A percentile compares a stretch with the other conserved stretches of the same genome.
Conservation (phyloP, 2,888 invertebrate species). For the Dysmachus trigonus region DNA sequence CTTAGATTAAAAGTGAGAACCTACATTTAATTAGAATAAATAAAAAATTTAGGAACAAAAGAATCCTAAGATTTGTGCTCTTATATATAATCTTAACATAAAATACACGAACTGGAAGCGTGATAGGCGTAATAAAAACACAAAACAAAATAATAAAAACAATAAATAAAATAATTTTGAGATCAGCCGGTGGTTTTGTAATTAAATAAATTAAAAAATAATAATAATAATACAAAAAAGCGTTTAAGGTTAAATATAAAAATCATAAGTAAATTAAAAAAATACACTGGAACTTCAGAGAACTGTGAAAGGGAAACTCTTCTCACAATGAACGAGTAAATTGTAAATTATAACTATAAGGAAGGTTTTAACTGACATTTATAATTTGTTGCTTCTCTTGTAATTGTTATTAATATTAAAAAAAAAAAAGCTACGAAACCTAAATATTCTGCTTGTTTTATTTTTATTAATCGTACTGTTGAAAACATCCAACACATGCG, state of each 20-base stretch:
- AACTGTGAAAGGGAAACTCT: constrained; percentile 85
- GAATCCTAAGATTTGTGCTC: neutral
- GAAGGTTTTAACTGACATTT: neutral
- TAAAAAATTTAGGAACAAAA: neutral
- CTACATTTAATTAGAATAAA: neutral
- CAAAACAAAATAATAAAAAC: constrained; percentile 29
- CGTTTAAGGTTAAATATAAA: neutral
- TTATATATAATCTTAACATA: constrained; percentile 34
- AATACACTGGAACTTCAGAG: constrained; percentile 54
- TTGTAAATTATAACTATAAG: neutral
- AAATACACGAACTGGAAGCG: constrained; percentile 43
- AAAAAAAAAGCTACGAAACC: neutral
- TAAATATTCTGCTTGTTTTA: neutral
- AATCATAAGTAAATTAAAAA: neutral
- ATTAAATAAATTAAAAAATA: neutral
- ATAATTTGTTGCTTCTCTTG: neutral
- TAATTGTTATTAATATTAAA: neutral
- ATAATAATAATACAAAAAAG: neutral
- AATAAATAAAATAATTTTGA: constrained; percentile 38
- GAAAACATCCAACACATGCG: constrained; percentile 65
- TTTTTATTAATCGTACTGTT: neutral
- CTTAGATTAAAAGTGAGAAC: neutral
- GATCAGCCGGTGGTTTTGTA: constrained; percentile 14
- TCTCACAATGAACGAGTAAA: constrained; percentile 68
- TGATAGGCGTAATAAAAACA: constrained; percentile 38